These are phyloP conservation scores for Octopus sinensis DNA, from an alignment of 1,140 invertebrate species.

Conservation along the genomic window DNA sequence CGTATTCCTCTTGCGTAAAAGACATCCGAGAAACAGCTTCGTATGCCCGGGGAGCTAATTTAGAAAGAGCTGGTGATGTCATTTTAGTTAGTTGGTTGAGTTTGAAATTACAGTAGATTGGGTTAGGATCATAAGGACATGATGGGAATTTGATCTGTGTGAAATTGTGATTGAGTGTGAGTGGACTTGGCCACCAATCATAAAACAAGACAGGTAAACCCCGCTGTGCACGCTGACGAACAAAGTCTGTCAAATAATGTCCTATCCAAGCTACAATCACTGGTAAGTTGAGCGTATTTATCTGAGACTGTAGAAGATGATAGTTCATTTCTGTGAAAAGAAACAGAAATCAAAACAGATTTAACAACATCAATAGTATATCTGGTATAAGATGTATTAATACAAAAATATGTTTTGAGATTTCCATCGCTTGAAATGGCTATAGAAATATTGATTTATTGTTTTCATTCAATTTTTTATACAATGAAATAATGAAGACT, in stretches of 20 bases:
- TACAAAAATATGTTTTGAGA: too few species aligned
- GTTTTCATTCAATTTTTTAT: too few species aligned
- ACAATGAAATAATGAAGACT: too few species aligned
- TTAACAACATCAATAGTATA: background rate
- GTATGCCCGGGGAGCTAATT: conserved; percentile 46
- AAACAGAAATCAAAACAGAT: conserved; percentile 9
- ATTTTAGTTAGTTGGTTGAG: conserved; percentile 66
- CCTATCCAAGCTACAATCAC: conserved; percentile 53
- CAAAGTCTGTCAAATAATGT: conserved; percentile 36
- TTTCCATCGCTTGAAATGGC: too few species aligned
- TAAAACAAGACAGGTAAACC: conserved; percentile 65
- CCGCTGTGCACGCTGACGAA: conserved; percentile 49
- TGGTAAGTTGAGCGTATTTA: conserved; percentile 45
- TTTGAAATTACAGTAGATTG: conserved; percentile 40
- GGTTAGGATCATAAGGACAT: conserved; percentile 30
- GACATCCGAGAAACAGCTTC: conserved; percentile 63
- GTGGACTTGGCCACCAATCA: conserved; percentile 68
- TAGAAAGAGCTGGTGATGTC: conserved; percentile 64
- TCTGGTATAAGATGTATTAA: too few species aligned
- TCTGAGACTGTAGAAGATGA: conserved; percentile 40
- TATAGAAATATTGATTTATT: too few species aligned
- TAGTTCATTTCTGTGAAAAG: conserved; percentile 38
- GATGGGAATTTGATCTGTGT: conserved; percentile 59
- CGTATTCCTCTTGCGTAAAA: conserved; percentile 62
- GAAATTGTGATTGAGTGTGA: conserved; percentile 56